Conservation (phyloP, 1,140 invertebrate genomes). For the Arion vulgaris region DNA sequence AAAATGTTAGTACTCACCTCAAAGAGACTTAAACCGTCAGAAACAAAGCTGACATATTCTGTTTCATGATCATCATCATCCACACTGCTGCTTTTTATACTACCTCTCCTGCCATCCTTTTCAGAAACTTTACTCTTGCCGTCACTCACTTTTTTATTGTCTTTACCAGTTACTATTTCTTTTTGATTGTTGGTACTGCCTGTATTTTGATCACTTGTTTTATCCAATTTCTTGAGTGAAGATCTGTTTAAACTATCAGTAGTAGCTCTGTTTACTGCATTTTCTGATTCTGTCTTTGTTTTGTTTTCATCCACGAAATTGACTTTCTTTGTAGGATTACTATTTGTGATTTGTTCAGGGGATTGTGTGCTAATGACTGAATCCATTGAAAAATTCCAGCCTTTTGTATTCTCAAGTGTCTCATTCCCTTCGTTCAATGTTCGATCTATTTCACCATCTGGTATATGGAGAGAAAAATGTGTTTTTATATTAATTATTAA, state of each 20-base stretch:
- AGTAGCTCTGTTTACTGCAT: neutral
- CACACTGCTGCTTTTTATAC: neutral
- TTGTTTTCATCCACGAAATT: neutral
- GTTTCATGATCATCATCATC: neutral
- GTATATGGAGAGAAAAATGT: neutral
- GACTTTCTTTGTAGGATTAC: neutral
- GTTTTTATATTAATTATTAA: neutral
- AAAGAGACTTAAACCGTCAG: neutral
- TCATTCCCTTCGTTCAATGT: neutral
- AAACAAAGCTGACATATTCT: neutral
- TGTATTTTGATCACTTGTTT: neutral
- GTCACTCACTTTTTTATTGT: neutral
- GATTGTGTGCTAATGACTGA: neutral
- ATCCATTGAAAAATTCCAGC: neutral
- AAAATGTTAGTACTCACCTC: slow-evolving; percentile 7
- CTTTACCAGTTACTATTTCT: neutral
- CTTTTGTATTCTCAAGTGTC: neutral
- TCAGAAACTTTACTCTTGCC: neutral
- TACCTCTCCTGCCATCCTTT: neutral
- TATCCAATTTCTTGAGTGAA: neutral
- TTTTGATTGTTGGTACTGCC: neutral
- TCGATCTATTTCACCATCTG: neutral
- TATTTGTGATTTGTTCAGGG: neutral
- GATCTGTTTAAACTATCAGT: neutral
- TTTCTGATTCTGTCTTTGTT: neutral